Evolutionary conservation across 1,140 invertebrate genomes (phyloP), one percentile per base, ranked within the genome.

Genomic region (Vollenhovia emeryi): DNA sequence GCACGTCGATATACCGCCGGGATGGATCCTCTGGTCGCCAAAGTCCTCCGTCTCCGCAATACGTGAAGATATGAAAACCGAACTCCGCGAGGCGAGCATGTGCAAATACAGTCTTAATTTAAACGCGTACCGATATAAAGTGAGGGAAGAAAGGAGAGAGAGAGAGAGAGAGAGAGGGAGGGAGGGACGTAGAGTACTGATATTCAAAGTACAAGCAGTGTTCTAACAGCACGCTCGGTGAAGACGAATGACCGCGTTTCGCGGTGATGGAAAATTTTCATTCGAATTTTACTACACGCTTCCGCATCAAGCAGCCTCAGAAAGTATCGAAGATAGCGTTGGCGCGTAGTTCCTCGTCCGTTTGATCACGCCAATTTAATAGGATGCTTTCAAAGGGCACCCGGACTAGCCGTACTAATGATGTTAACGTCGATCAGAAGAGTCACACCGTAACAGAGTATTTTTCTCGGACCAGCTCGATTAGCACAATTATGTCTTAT

Each of bases 181-280:
- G 52, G 71, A 87, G 87, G 87, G 79, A 90, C 33, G 85, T 90
- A 89, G 91, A 92, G 91, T 91, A 89, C 91, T 90, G 91, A 92
- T 91, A 79, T 82, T 80, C 78, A 91, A 84, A 92, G 91, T 92
- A 92, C 91, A 92, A 92, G 78, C 79, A 82, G 68, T 86, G 80
- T 84, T 87, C 62, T 43, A 79, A 40, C 15, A 48, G 48, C 8
- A 48, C 48, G 76, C 73, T 87, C 87, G 82, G 75, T 83, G 71
- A 62, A 84, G 64, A 33, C 66, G 30, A 60, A 86, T 57, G 8
- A 84, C 55, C 27, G 66, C 55, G 21, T 43, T 73, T 87, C 40
- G 57, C 86, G 66, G 80, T 36, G 43, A 64, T 87, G 43, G 75
- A 84, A 68, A 91, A 87, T 76, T 68, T 84, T 87, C 59, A 86